Percentiles rank a stretch among this genome's conserved stretches.
These are phyloP conservation scores for Drosophila monieri DNA, from an alignment of 2,888 invertebrate species.

Conservation along the genomic window DNA sequence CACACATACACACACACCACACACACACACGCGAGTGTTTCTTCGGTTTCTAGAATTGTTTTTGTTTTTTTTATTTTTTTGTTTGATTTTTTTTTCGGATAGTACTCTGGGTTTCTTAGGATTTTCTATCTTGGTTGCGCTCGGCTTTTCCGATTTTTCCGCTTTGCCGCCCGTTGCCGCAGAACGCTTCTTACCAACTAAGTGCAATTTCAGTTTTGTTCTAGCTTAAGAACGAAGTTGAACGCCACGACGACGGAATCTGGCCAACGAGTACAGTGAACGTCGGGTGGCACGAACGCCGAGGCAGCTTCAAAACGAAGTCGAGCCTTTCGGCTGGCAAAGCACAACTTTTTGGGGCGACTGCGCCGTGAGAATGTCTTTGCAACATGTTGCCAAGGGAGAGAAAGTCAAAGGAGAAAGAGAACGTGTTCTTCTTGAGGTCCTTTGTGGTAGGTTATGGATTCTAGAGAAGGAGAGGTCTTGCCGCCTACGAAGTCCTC, in stretches of 20 bases:
- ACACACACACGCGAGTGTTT: conserved; percentile 16
- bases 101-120: neutral
- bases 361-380: conserved; percentile 1
- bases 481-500: neutral
- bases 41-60: conserved; percentile 4
- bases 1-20: conserved; percentile 15
- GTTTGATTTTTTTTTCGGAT: neutral
- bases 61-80: neutral
- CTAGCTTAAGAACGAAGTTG: conserved; percentile 75
- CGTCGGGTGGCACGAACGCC: conserved; percentile 31
- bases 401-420: conserved; percentile 1
- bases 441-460: conserved; percentile 64
- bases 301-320: conserved; percentile 23
- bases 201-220: conserved; percentile 78
- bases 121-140: conserved; percentile 11
- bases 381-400: conserved; percentile 63
- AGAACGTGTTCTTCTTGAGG: neutral
- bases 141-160: conserved; percentile 19
- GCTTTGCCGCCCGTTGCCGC: conserved; percentile 77
- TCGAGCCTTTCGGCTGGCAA: conserved; percentile 13
- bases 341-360: conserved; percentile 15
- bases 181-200: conserved; percentile 81
- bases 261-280: conserved; percentile 22
- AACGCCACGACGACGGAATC: conserved; percentile 11
- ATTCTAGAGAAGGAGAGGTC: conserved; percentile 6